Conservation (phyloP, 2,113 vertebrate species). For the Acinonyx jubatus region DNA sequence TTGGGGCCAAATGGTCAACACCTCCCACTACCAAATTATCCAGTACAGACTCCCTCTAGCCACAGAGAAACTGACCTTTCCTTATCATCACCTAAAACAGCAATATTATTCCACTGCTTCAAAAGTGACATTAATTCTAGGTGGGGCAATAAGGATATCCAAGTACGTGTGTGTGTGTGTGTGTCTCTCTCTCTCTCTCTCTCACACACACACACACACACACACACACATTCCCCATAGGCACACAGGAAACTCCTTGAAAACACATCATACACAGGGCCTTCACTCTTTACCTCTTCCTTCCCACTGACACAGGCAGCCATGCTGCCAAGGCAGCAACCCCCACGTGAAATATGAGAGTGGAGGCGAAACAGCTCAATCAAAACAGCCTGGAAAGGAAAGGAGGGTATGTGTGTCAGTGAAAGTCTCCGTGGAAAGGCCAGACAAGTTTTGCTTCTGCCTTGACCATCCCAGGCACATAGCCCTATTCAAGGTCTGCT, state of each 20-base stretch:
- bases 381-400: conserved; percentile 57
- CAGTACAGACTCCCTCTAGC: neutral
- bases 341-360: conserved; percentile 58
- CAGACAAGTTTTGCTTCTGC: conserved; percentile 24
- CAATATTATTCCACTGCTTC: conserved; percentile 26
- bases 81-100: conserved; percentile 18
- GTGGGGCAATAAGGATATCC: neutral
- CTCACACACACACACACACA: too few relatives aligned
- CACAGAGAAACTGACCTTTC: conserved; percentile 26
- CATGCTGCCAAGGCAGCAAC: conserved; percentile 69
- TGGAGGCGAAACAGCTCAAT: conserved; percentile 71
- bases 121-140: conserved; percentile 29
- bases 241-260: neutral
- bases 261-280: neutral
- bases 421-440: conserved; percentile 27
- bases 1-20: neutral
- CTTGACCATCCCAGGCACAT: neutral
- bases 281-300: conserved; percentile 11
- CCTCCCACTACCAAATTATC: conserved; percentile 26
- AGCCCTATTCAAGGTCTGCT: neutral
- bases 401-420: conserved; percentile 17
- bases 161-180: neutral
- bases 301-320: conserved; percentile 49
- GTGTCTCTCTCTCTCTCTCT: neutral
- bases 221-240: neutral